Evolutionary conservation across 1,140 invertebrate species (phyloP).

Genomic region (Nylanderia fulva): DNA sequence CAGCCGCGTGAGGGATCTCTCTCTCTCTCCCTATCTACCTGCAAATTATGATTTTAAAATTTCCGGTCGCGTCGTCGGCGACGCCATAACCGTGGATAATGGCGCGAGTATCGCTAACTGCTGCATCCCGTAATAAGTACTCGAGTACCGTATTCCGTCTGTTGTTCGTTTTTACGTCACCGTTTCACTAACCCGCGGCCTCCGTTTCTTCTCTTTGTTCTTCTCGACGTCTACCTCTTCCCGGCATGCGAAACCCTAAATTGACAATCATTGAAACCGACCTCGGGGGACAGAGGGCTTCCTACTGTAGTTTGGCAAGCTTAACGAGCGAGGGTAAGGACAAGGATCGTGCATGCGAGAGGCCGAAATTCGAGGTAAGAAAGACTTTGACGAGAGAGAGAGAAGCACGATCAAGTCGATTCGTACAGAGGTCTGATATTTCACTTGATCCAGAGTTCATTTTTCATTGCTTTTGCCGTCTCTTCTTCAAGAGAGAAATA

Average conservation of each 20-base stretch:
- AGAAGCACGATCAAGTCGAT: slow-evolving; percentile 18
- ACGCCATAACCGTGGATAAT: background rate
- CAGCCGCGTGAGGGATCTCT: background rate
- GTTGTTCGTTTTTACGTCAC: slow-evolving; percentile 17
- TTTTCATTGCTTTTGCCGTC: slow-evolving; percentile 9
- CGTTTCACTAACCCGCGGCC: slow-evolving; percentile 66
- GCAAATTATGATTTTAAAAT: slow-evolving; percentile 4
- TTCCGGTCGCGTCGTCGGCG: slow-evolving; percentile 1
- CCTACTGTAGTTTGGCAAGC: slow-evolving; percentile 85
- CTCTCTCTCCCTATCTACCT: no score
- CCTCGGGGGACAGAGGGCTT: slow-evolving; percentile 80
- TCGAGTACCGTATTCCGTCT: background rate
- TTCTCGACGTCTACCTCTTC: slow-evolving; percentile 46
- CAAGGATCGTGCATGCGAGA: slow-evolving; percentile 63
- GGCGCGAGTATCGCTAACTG: slow-evolving; percentile 27
- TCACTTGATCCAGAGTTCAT: background rate
- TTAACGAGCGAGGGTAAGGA: slow-evolving; percentile 78
- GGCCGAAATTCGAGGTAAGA: slow-evolving; percentile 75
- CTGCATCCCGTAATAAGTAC: slow-evolving; percentile 34
- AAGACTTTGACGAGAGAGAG: slow-evolving; percentile 50
- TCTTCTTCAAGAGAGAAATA: background rate
- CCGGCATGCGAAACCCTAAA: slow-evolving; percentile 71
- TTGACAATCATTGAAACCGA: slow-evolving; percentile 65
- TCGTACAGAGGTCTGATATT: slow-evolving; percentile 40
- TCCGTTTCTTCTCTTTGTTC: slow-evolving; percentile 70